A percentile compares a stretch with the other conserved stretches of the same genome.
These are phyloP conservation scores for Chauna torquata DNA, from an alignment of 2,113 vertebrate species.

Conservation along the genomic window DNA sequence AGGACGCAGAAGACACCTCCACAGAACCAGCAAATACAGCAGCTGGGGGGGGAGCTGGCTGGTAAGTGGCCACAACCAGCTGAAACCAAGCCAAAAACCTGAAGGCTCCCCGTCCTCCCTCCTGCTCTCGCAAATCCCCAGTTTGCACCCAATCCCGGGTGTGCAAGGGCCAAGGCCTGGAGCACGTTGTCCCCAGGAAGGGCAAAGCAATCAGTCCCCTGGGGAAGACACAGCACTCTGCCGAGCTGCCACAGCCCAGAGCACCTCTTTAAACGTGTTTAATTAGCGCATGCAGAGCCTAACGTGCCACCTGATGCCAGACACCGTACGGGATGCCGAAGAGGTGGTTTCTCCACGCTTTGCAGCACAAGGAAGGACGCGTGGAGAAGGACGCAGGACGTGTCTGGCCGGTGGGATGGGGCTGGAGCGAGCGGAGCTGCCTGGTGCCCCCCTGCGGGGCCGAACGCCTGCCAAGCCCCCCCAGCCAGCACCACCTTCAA, in stretches of 20 bases:
- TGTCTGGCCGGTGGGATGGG: background rate
- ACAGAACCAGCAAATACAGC: background rate
- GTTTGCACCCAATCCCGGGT: background rate
- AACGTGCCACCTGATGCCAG: background rate
- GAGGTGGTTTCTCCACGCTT: background rate
- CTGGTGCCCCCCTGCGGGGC: background rate
- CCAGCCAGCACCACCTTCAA: background rate
- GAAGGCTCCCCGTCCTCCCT: background rate
- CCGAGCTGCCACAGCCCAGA: background rate
- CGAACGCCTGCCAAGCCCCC: background rate
- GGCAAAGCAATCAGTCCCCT: background rate
- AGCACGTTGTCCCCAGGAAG: background rate
- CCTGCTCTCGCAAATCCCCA: background rate
- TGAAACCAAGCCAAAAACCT: background rate
- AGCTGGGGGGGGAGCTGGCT: background rate
- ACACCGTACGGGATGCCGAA: background rate
- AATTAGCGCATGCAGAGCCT: rapidly evolving
- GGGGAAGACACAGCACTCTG: background rate
- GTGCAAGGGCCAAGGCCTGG: background rate
- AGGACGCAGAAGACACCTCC: background rate
- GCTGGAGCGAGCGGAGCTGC: background rate
- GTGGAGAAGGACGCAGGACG: background rate
- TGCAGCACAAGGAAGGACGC: background rate
- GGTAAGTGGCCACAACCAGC: background rate
- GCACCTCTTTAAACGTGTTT: background rate